Percentiles rank a stretch among this genome's conserved stretches.
These are phyloP conservation scores for Polypterus senegalus DNA, from an alignment of 2,113 vertebrate genomes.

Conservation along the genomic window DNA sequence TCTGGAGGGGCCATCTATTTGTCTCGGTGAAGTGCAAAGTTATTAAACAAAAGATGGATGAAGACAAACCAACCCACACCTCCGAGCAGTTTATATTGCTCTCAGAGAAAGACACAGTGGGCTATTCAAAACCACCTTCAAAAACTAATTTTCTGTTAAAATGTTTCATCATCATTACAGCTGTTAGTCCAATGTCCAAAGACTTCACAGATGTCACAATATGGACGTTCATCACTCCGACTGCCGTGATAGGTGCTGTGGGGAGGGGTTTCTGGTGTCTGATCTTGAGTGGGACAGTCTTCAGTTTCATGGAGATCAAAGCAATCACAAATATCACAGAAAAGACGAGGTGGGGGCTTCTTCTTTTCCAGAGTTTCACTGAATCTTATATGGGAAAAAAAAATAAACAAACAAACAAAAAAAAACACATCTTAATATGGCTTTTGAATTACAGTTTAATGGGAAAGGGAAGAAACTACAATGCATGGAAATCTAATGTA, in stretches of 20 bases:
- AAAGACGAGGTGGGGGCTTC: constrained; percentile 74
- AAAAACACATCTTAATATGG: not conserved
- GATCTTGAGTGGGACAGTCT: constrained; percentile 86
- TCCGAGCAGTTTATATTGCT: too few species aligned
- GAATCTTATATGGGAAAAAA: constrained; percentile 26
- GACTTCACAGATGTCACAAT: constrained; percentile 88
- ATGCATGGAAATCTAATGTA: too few species aligned
- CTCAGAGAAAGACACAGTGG: too few species aligned
- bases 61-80: not conserved
- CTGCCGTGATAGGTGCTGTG: constrained; percentile 84
- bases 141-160: constrained; percentile 29
- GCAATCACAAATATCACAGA: constrained; percentile 96
- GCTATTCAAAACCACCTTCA: not conserved
- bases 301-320: constrained; percentile 94
- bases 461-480: too few species aligned
- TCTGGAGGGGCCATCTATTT: too few species aligned
- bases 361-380: constrained; percentile 58
- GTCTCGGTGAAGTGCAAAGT: too few species aligned
- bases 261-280: constrained; percentile 72
- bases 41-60: not conserved
- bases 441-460: too few species aligned
- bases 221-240: constrained; percentile 75
- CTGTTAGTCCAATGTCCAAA: constrained; percentile 86
- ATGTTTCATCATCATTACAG: constrained; percentile 94
- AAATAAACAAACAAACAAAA: not conserved